phyloP scores from a whole-genome alignment of 2,888 invertebrate species.

The Hyposoter didymator region DNA sequence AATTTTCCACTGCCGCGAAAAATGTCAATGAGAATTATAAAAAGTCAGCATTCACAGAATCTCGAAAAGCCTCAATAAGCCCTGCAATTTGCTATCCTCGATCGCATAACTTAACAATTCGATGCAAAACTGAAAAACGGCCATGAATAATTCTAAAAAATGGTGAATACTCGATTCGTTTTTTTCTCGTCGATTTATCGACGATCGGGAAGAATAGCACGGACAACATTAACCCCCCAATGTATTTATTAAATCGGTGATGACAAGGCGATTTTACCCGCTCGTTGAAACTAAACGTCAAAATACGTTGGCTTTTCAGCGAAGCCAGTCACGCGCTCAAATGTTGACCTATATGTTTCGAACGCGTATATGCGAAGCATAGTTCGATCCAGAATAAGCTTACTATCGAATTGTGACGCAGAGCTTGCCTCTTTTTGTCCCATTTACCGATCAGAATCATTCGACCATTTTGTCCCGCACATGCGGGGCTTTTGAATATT shows the following conservation, averaged over 20 bases:
- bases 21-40: not conserved
- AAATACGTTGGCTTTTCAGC: constrained; percentile 44
- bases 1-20: not conserved
- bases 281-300: constrained; percentile 23
- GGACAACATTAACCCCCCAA: not conserved
- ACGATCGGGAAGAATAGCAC: not conserved
- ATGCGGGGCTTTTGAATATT: constrained; percentile 42
- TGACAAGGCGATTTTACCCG: not conserved
- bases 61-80: not conserved
- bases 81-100: not conserved
- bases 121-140: not conserved
- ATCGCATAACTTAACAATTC: not conserved
- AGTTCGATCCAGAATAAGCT: constrained; percentile 37
- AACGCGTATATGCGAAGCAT: not conserved
- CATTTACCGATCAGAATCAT: constrained; percentile 52
- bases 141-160: not conserved
- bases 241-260: constrained; percentile 2
- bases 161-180: not conserved
- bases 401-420: constrained; percentile 11
- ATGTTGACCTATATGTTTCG: constrained; percentile 6
- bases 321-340: constrained; percentile 59
- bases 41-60: not conserved
- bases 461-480: constrained; percentile 12
- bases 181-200: not conserved
- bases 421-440: constrained; percentile 24